These are phyloP conservation scores for Channallabes apus DNA, from an alignment of 2,797 vertebrate genomes.

Conservation along the genomic window DNA sequence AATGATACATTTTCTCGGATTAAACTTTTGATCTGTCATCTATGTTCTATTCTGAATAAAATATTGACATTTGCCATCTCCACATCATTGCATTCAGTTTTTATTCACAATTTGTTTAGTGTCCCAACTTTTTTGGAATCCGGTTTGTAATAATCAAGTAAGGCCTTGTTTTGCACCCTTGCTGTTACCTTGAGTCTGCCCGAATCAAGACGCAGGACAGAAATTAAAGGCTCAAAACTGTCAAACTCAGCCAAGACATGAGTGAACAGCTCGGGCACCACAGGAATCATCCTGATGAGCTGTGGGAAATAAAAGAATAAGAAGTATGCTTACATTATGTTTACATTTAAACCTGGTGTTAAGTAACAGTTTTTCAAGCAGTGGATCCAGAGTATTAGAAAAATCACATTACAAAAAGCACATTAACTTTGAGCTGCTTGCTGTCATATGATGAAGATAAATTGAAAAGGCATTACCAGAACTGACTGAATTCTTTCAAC, in stretches of 20 bases:
- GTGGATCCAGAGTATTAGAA: not conserved
- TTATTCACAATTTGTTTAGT: no score
- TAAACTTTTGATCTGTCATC: no score
- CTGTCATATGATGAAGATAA: constrained; percentile 65
- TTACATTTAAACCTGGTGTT: not conserved
- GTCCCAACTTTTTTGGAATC: no score
- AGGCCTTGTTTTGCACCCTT: no score
- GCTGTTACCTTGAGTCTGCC: constrained; percentile 85
- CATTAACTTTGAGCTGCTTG: constrained; percentile 12
- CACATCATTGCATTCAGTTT: no score
- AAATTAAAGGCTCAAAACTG: constrained; percentile 87
- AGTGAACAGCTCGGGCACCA: constrained; percentile 80
- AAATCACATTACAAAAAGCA: no score
- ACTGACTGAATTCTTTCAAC: constrained; percentile 41
- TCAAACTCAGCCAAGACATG: constrained; percentile 92
- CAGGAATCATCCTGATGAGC: constrained; percentile 61
- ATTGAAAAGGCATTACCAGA: constrained; percentile 61
- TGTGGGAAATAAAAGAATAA: constrained; percentile 5
- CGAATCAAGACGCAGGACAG: constrained; percentile 90
- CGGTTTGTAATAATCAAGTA: no score
- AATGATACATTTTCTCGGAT: no score
- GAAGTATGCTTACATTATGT: not conserved
- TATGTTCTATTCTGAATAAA: no score
- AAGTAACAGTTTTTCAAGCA: not conserved
- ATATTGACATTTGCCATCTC: no score